These are phyloP conservation scores for Acomys russatus DNA, from an alignment of 2,797 vertebrate genomes.

Conservation along the genomic window DNA sequence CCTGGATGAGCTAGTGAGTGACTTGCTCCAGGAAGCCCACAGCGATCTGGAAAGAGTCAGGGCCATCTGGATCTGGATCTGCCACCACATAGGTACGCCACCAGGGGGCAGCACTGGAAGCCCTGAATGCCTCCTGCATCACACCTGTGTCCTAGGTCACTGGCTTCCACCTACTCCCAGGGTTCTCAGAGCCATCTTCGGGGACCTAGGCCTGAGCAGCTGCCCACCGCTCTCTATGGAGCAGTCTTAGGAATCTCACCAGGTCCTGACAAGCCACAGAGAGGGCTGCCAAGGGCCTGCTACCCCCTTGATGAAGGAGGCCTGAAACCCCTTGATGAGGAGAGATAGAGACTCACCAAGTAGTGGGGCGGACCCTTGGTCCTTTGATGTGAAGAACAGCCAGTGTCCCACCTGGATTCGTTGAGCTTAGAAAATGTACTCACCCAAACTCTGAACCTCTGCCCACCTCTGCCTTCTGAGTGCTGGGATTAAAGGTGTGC, in stretches of 20 bases:
- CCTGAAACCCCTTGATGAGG: not conserved
- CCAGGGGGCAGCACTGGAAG: not conserved
- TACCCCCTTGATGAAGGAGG: not conserved
- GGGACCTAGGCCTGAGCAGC: not conserved
- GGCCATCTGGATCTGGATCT: conserved; percentile 91
- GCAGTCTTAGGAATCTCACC: not conserved
- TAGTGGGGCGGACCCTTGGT: not conserved
- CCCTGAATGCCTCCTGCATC: not conserved
- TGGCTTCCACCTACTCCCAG: not conserved
- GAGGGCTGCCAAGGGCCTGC: not conserved
- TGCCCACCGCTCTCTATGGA: not conserved
- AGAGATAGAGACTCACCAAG: not conserved
- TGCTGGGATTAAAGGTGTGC: not conserved
- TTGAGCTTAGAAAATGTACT: not conserved
- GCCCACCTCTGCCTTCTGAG: not conserved
- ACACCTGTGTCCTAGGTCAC: rapidly evolving
- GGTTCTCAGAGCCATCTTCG: not conserved
- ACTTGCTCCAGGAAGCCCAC: conserved; percentile 87
- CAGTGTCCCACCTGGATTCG: not conserved
- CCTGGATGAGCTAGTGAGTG: conserved; percentile 87
- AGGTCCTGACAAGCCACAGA: no score
- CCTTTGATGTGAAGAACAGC: not conserved
- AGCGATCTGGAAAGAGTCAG: conserved; percentile 90
- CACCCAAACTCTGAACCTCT: not conserved
- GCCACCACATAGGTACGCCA: conserved; percentile 90